Evolutionary conservation across 2,888 invertebrate species (phyloP).

Genomic region (Lasioglossum figueresi): DNA sequence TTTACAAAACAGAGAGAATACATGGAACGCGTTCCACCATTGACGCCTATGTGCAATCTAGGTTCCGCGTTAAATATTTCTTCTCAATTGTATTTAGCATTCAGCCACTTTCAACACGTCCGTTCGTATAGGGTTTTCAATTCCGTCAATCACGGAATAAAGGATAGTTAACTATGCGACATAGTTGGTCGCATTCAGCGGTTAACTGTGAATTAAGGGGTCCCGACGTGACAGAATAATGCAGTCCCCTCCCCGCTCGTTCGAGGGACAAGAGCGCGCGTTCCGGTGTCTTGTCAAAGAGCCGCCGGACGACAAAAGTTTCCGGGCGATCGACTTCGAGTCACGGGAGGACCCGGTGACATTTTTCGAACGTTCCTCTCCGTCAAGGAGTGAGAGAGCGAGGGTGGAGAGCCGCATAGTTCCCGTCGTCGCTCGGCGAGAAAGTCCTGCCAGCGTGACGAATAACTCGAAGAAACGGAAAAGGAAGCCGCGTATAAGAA

Average conservation of each 20-base stretch:
- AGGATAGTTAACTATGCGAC: neutral
- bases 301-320: constrained; percentile 4
- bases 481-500: constrained; percentile 52
- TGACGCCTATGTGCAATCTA: too few species aligned
- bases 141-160: neutral
- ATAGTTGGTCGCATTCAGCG: neutral
- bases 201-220: neutral
- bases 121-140: neutral
- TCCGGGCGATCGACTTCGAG: constrained; percentile 16
- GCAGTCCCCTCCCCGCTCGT: neutral
- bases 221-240: neutral
- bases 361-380: constrained; percentile 16
- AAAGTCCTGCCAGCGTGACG: constrained; percentile 52
- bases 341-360: neutral
- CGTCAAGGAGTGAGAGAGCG: neutral
- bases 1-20: neutral
- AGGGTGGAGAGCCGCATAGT: neutral
- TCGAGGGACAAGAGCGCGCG: neutral
- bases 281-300: constrained; percentile 8
- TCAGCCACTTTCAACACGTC: neutral
- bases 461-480: constrained; percentile 52
- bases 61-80: neutral
- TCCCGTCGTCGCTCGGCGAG: neutral
- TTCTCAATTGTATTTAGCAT: neutral
- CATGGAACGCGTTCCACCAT: neutral